phyloP scores from a whole-genome alignment of 1,140 invertebrate species.

The Drosophila grimshawi region DNA sequence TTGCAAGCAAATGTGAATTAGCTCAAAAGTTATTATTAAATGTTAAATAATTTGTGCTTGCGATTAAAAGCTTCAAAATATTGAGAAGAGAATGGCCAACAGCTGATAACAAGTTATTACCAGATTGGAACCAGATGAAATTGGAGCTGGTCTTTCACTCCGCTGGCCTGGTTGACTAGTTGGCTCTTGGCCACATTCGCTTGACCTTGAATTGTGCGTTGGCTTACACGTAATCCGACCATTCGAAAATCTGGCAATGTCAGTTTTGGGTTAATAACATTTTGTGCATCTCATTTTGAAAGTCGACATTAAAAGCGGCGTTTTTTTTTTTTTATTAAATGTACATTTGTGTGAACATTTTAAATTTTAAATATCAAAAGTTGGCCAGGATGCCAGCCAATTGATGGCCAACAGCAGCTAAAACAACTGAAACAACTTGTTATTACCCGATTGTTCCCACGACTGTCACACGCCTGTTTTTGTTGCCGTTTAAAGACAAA shows the following conservation, averaged over 20 bases:
- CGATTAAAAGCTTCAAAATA: too few species aligned
- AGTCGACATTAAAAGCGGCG: constrained; percentile 8
- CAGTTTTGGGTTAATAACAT: constrained; percentile 45
- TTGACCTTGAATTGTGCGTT: constrained; percentile 35
- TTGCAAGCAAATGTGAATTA: too few species aligned
- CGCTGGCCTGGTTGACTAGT: background rate
- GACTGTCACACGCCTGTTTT: constrained; percentile 45
- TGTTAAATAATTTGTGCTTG: too few species aligned
- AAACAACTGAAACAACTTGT: constrained; percentile 20
- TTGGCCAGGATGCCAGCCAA: constrained; percentile 58
- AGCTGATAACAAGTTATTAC: background rate
- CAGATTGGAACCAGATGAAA: background rate
- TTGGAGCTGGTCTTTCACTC: background rate
- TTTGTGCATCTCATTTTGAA: constrained; percentile 50
- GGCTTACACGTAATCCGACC: constrained; percentile 24
- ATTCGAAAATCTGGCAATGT: constrained; percentile 19
- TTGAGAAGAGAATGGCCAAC: too few species aligned
- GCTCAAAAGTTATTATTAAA: too few species aligned
- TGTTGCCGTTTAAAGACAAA: constrained; percentile 5
- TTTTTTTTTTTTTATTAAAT: constrained; percentile 39
- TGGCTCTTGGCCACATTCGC: constrained; percentile 20
- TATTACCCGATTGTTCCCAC: constrained; percentile 60
- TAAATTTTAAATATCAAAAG: constrained; percentile 66
- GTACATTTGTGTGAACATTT: constrained; percentile 28
- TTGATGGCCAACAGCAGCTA: constrained; percentile 33